These are phyloP conservation scores for Melipona bicolor DNA, from an alignment of 2,888 invertebrate genomes.

Conservation along the genomic window DNA sequence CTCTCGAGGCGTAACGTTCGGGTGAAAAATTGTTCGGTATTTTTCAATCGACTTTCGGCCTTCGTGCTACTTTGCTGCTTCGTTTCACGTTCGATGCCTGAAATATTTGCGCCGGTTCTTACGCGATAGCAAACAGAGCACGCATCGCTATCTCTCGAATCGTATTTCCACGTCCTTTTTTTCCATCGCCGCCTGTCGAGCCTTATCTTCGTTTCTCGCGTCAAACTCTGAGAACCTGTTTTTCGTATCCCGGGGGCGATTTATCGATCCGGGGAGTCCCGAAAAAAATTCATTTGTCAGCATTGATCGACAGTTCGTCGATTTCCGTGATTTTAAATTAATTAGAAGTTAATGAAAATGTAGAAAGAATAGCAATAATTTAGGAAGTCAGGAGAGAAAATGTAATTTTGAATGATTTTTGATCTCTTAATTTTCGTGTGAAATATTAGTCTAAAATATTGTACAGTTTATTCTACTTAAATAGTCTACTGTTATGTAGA, in stretches of 20 bases:
- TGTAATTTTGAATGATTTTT: no score
- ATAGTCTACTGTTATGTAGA: no score
- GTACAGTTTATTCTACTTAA: no score
- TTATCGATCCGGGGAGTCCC: constrained; percentile 22
- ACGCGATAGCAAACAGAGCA: constrained; percentile 20
- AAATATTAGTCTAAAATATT: no score
- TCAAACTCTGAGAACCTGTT: neutral
- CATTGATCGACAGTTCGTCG: neutral
- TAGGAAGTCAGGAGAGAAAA: no score
- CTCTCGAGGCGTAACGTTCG: neutral
- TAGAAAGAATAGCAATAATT: no score
- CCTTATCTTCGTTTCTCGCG: neutral
- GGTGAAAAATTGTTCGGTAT: constrained; percentile 26
- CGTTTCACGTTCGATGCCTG: constrained; percentile 37
- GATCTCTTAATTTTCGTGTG: no score
- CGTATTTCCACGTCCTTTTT: constrained; percentile 37
- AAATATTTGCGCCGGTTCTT: constrained; percentile 42
- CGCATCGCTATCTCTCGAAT: constrained; percentile 30
- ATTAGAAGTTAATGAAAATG: neutral
- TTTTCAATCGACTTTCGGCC: constrained; percentile 41
- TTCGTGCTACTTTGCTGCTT: constrained; percentile 28
- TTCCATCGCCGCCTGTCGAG: neutral
- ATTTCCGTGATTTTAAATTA: neutral
- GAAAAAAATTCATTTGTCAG: neutral
- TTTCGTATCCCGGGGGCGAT: neutral